Evolutionary conservation across 2,113 vertebrate genomes (phyloP).

Genomic region (Arizona elegans): DNA sequence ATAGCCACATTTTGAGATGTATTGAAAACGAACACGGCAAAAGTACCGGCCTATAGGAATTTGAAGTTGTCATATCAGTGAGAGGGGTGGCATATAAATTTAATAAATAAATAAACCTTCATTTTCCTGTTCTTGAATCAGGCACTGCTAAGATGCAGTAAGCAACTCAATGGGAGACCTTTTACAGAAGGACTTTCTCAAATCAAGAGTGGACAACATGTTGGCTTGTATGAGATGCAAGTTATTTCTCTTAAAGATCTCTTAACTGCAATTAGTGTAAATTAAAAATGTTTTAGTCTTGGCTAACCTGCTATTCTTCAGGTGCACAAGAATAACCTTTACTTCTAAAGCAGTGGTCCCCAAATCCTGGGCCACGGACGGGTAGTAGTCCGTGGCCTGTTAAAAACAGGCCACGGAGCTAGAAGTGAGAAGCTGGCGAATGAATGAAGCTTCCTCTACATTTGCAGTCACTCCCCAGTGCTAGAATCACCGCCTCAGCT

Average conservation of each 20-base stretch:
- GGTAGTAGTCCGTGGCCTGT: no score
- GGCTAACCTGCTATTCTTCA: neutral
- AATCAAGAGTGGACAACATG: neutral
- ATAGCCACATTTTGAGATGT: neutral
- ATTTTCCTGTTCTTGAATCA: neutral
- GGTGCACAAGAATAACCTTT: neutral
- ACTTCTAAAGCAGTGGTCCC: neutral
- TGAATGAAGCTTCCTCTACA: no score
- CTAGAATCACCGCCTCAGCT: no score
- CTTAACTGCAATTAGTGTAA: neutral
- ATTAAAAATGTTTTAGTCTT: neutral
- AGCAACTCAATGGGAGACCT: neutral
- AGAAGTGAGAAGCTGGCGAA: no score
- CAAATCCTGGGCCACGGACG: no score
- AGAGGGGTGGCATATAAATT: no score
- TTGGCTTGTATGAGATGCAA: neutral
- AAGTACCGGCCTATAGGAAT: neutral
- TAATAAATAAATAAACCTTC: neutral
- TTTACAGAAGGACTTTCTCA: neutral
- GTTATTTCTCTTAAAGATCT: neutral
- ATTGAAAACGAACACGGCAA: neutral
- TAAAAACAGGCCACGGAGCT: no score
- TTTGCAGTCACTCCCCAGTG: no score
- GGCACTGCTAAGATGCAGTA: neutral
- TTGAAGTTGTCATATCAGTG: no score